These are phyloP conservation scores for Collichthys lucidus DNA, from an alignment of 2,113 vertebrate genomes.

Conservation along the genomic window DNA sequence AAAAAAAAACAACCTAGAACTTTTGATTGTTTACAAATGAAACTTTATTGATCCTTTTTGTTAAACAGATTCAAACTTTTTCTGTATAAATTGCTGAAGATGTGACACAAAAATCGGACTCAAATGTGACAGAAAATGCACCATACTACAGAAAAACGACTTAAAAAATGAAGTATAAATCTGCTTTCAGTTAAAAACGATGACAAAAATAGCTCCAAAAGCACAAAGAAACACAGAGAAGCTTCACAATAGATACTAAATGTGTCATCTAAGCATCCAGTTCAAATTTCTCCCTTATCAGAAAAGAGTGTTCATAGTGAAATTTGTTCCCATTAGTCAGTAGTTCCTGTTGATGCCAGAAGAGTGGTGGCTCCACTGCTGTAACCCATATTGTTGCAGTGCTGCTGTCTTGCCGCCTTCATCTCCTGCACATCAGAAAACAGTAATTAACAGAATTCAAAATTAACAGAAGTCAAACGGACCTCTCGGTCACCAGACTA, in stretches of 20 bases:
- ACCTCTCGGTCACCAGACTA: neutral
- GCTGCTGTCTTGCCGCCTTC: constrained; percentile 50
- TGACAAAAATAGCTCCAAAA: neutral
- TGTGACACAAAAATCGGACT: neutral
- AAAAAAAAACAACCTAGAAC: too few species aligned
- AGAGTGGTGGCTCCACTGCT: constrained; percentile 73
- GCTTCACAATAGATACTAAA: neutral
- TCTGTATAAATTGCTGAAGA: neutral
- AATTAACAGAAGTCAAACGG: neutral
- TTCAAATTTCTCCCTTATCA: neutral
- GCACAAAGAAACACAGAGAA: neutral
- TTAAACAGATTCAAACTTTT: neutral
- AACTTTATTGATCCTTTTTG: constrained; percentile 13
- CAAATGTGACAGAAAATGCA: neutral
- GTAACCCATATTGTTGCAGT: constrained; percentile 75
- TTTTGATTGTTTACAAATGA: neutral
- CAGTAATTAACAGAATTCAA: too few species aligned
- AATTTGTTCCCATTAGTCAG: too few species aligned
- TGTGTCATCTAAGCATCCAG: neutral
- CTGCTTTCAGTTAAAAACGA: neutral
- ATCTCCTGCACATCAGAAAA: constrained; percentile 66
- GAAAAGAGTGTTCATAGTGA: too few species aligned
- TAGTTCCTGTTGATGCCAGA: constrained; percentile 37
- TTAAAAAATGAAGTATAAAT: too few species aligned
- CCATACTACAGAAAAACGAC: neutral